Conservation (phyloP, 2,113 vertebrate species). For the Callipepla californica region DNA sequence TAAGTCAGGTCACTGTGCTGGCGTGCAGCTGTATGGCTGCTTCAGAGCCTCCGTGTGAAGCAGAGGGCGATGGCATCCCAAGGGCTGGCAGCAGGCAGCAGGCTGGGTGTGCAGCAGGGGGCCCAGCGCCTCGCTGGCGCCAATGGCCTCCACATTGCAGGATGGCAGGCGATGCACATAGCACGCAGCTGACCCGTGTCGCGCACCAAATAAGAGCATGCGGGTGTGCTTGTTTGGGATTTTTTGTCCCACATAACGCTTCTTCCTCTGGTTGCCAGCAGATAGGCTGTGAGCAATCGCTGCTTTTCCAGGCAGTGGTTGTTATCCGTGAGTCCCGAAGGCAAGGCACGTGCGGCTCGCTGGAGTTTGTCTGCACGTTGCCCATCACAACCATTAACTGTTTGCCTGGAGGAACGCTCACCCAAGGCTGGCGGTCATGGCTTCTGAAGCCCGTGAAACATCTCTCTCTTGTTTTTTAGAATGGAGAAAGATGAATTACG, state of each 20-base stretch:
- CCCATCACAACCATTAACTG: background rate
- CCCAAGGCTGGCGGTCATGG: background rate
- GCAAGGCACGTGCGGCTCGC: background rate
- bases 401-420: background rate
- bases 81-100: background rate
- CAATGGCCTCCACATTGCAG: no score
- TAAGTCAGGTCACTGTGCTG: background rate
- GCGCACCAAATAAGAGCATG: conserved; percentile 47
- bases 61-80: background rate
- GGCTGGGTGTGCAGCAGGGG: background rate
- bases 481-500: background rate
- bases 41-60: background rate
- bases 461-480: background rate
- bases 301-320: background rate
- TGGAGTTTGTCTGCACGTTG: background rate
- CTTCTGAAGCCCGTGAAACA: background rate
- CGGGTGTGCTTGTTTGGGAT: background rate
- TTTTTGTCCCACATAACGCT: conserved; percentile 19
- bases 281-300: background rate
- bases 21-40: no score
- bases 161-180: background rate
- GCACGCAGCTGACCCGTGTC: background rate
- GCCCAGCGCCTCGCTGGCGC: background rate
- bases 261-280: background rate
- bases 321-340: background rate